Evolutionary conservation across 64 coral and sea anemone species (phyloP), one percentile per base, ranked within the genome.

Genomic region (Acropora tenuis): DNA sequence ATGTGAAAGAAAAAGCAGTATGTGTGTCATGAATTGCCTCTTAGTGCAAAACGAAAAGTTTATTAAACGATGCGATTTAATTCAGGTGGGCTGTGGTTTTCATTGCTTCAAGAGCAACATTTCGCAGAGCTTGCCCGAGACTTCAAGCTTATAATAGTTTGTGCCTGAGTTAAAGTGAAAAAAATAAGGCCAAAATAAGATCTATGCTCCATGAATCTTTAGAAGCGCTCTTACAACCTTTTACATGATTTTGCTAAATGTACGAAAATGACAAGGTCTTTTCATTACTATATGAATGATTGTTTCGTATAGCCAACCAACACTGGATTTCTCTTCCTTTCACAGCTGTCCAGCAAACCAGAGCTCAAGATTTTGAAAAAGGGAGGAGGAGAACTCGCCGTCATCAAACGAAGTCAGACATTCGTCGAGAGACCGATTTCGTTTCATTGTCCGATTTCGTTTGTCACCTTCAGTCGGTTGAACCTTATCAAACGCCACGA

Each of bases 361-460:
- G 92, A 85, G 83, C 92, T 18, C 92, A 91, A 41, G 95, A 97
- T 78, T 94, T 93, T 41, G 95, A 97, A 30, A 90, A 90, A 76
- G 82, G 86, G 41, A 91, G 94, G 80, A 94, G 78, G n/a, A 77
- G 95, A 4, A 77, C 69, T 43, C 92, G 90, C 1, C 81, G 89
- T 43, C 92, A 80, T 66, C 95, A 94, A 82, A 68, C 86, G 8
- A 92, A 89, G 41, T 87, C 86, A 11, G 95, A 97, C 43, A 78
- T 88, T 1, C 86, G 95, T 71, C 94, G 90, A 80, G 95, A 97
- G 67, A 57, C 92, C 1, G 95, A 97, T n/a, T 97, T 97, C 61
- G 92, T 89, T 50, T 94, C 95, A 1, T 52, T 97, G 65, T 94
- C 95, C 1, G 95, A 97, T 67, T 97, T 97, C 83, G 95, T 97